These are phyloP conservation scores for Zalophus californianus DNA, from an alignment of 2,797 vertebrate species.

Conservation along the genomic window DNA sequence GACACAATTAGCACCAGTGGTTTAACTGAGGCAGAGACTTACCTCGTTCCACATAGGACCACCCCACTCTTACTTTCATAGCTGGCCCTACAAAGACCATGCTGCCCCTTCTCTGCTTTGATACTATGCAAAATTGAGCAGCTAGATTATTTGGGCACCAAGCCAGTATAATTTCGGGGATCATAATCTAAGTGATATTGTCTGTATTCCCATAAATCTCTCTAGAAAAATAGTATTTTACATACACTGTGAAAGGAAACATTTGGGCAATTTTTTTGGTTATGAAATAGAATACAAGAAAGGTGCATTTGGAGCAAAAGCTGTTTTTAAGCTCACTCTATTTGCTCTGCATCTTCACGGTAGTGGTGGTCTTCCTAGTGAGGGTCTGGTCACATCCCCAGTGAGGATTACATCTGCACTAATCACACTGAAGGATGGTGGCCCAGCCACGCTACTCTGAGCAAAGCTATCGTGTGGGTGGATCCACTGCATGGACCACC, in stretches of 20 bases:
- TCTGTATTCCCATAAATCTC: background rate
- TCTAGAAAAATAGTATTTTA: background rate
- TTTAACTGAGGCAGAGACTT: background rate
- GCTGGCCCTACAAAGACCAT: background rate
- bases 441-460: background rate
- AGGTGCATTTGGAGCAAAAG: background rate
- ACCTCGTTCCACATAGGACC: background rate
- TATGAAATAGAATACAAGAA: background rate
- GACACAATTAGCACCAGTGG: background rate
- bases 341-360: background rate
- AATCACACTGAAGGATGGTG: background rate
- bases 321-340: background rate
- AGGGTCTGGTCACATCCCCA: background rate
- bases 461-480: background rate
- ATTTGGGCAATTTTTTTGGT: background rate
- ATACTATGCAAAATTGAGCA: background rate
- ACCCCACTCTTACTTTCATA: background rate
- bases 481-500: background rate
- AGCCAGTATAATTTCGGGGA: background rate
- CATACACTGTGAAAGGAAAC: background rate
- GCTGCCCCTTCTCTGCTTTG: slow-evolving; percentile 1
- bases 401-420: background rate
- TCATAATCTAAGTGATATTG: background rate
- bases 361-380: background rate
- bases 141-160: background rate